Evolutionary conservation across 2,888 invertebrate genomes (phyloP).

Genomic region (Fragum sueziense): DNA sequence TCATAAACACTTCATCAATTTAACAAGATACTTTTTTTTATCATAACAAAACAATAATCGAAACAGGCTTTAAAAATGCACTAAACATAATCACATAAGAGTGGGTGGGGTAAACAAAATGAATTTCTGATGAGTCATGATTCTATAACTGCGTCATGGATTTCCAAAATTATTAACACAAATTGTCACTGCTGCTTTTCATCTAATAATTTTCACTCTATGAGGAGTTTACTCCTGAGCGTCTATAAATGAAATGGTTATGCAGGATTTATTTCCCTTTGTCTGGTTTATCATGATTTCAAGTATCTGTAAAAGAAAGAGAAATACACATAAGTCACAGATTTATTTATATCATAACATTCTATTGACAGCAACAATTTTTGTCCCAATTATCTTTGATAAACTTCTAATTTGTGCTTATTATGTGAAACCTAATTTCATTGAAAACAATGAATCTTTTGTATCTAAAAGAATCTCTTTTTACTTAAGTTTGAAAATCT

Average conservation of each 20-base stretch:
- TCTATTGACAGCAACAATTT: no score
- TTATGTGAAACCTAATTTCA: no score
- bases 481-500: no score
- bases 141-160: conserved; percentile 25
- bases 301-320: conserved; percentile 60
- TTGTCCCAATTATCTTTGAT: no score
- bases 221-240: conserved; percentile 3
- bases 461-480: no score
- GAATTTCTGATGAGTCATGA: conserved; percentile 19
- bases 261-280: conserved; percentile 30
- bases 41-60: background rate
- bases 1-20: background rate
- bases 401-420: no score
- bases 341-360: no score
- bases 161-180: background rate
- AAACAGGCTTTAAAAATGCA: background rate
- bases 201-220: background rate
- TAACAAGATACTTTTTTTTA: no score
- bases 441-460: no score
- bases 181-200: conserved; percentile 5
- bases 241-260: background rate
- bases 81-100: conserved; percentile 1
- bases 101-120: conserved; percentile 19
- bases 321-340: no score
- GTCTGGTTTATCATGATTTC: conserved; percentile 62